These are phyloP conservation scores for Fragum whitleyi DNA, from an alignment of 2,888 invertebrate genomes.

Conservation along the genomic window DNA sequence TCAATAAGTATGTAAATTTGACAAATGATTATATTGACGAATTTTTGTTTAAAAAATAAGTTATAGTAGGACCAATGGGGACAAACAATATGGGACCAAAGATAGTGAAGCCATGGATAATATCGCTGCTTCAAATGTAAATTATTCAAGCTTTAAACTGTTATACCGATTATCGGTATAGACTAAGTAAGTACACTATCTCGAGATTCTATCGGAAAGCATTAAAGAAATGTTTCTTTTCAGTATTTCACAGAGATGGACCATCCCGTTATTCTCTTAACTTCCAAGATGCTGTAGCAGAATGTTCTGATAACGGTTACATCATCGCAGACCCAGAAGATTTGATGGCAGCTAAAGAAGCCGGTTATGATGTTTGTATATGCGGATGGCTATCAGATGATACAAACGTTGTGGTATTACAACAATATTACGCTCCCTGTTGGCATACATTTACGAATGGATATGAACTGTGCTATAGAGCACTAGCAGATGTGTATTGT, in stretches of 20 bases:
- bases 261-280: not conserved
- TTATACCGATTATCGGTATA: too few species aligned
- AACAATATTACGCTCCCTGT: not conserved
- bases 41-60: too few species aligned
- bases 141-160: too few species aligned
- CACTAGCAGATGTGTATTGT: not conserved
- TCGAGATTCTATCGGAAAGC: too few species aligned
- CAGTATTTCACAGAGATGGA: not conserved
- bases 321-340: not conserved
- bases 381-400: conserved; percentile 17
- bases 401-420: not conserved
- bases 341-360: not conserved
- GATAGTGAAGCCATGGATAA: too few species aligned
- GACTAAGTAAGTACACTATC: too few species aligned
- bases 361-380: not conserved
- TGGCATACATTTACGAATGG: not conserved
- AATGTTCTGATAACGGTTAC: conserved; percentile 5
- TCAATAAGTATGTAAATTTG: too few species aligned
- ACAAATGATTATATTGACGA: too few species aligned
- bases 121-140: too few species aligned
- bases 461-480: not conserved
- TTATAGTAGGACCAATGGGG: too few species aligned
- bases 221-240: too few species aligned
- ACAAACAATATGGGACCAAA: too few species aligned
- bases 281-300: not conserved